Evolutionary conservation across 2,797 vertebrate genomes (phyloP), one percentile per base, ranked within the genome.

Genomic region (Nothura maculosa): DNA sequence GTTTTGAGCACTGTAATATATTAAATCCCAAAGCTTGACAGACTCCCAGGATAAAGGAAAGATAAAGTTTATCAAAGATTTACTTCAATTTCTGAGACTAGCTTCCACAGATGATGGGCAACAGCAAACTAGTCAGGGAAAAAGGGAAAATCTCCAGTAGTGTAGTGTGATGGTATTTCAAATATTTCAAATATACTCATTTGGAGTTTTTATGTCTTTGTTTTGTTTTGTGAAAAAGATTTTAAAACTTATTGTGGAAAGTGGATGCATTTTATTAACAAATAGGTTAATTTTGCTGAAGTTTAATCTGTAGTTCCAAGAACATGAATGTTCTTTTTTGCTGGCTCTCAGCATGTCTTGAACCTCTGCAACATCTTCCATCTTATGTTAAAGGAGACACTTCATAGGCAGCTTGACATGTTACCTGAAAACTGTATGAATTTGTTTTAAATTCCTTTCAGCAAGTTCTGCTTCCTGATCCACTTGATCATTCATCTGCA

Each of bases 271-370:
- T 17, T 32, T 74, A 12, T 42, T 47, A 32, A 21, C 40, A 81
- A 69, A 85, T 2, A n/a, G 0, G 0, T 20, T 12, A 0, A 20
- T 58, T 75, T 68, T 62, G 1, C 14, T 66, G 12, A 74, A 48
- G 54, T 61, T 57, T 43, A 50, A 40, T 66, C 14, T 4, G 3
- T 4, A 32, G 22, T n/a, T 76, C 17, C 5, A 69, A 24, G 15
- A 63, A n/a, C 3, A 25, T 64, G n/a, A 10, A 5, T n/a, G 6
- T 34, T 52, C 9, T 47, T 89, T 76, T 55, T 61, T 81, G 6
- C 3, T 50, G 57, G 15, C 4, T 42, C 22, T 34, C 16, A 30
- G 1, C 9, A 21, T 14, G 12, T 52, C 42, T 47, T 30, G 14
- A 2, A 69, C 72, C 21, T 45, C 21, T 4, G 75, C 14, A 43